These are phyloP conservation scores for Peromyscus eremicus DNA, from an alignment of 2,797 vertebrate species.

Conservation along the genomic window DNA sequence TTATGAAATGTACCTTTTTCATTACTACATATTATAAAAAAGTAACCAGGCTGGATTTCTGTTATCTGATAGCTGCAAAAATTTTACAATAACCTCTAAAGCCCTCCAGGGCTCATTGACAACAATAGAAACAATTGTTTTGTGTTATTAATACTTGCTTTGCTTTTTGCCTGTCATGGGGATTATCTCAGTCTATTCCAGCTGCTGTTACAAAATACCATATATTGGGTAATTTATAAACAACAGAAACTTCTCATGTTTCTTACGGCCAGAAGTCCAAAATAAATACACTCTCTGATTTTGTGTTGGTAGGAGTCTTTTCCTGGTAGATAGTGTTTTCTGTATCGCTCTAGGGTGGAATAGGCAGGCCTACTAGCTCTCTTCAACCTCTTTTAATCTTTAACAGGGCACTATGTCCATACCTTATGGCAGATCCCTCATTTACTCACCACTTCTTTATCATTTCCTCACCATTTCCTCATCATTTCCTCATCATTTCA, in stretches of 20 bases:
- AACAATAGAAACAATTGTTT: not conserved
- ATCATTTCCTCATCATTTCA: too few species aligned
- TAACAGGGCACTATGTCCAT: not conserved
- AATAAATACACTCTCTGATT: not conserved
- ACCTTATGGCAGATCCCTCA: not conserved
- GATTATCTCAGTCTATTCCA: not conserved
- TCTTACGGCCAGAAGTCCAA: not conserved
- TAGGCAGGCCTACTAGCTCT: not conserved
- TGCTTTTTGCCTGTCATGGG: not conserved
- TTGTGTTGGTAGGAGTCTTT: not conserved
- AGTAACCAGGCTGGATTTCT: not conserved
- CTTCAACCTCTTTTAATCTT: not conserved
- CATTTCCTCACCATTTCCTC: too few species aligned
- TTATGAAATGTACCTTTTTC: conserved; percentile 15
- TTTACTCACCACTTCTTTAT: not conserved
- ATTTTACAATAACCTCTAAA: not conserved
- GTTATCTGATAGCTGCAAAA: not conserved
- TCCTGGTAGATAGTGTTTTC: not conserved
- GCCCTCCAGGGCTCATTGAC: not conserved
- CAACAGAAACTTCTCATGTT: not conserved
- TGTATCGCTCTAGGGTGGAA: not conserved
- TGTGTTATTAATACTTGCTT: not conserved
- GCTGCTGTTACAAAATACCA: not conserved
- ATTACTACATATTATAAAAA: conserved; percentile 7
- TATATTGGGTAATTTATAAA: not conserved